Conservation (phyloP, 2,888 invertebrate genomes). For the Metalampra italica region DNA sequence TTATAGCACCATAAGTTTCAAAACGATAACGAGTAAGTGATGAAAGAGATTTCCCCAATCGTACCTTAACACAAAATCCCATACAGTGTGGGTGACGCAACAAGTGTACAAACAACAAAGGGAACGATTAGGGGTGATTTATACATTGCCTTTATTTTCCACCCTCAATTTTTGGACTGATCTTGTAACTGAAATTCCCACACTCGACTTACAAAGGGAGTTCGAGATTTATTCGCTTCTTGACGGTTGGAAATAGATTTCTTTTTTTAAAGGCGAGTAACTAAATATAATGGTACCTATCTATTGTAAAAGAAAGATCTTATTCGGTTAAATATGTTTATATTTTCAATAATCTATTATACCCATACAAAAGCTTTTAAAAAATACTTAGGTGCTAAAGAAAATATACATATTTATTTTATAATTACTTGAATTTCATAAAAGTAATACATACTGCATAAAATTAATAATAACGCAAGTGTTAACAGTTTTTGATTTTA, state of each 20-base stretch:
- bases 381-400: no score
- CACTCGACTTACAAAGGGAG: slow-evolving; percentile 39
- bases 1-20: slow-evolving; percentile 7
- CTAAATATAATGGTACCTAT: no score
- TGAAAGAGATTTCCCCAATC: slow-evolving; percentile 2
- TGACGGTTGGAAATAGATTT: slow-evolving; percentile 8
- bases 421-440: no score
- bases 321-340: no score
- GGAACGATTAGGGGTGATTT: slow-evolving; percentile 72
- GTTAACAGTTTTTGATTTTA: no score
- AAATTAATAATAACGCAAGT: no score
- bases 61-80: slow-evolving; percentile 27
- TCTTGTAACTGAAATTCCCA: slow-evolving; percentile 75
- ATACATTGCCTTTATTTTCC: slow-evolving; percentile 67
- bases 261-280: background rate
- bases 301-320: no score
- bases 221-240: slow-evolving; percentile 21
- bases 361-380: no score
- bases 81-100: slow-evolving; percentile 57
- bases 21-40: background rate
- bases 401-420: no score
- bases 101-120: slow-evolving; percentile 68
- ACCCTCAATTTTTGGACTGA: slow-evolving; percentile 54
- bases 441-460: no score
- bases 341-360: no score